Percentiles rank a stretch among this genome's conserved stretches.
phyloP scores from a whole-genome alignment of 2,888 invertebrate genomes.

The Diaprepes abbreviatus region DNA sequence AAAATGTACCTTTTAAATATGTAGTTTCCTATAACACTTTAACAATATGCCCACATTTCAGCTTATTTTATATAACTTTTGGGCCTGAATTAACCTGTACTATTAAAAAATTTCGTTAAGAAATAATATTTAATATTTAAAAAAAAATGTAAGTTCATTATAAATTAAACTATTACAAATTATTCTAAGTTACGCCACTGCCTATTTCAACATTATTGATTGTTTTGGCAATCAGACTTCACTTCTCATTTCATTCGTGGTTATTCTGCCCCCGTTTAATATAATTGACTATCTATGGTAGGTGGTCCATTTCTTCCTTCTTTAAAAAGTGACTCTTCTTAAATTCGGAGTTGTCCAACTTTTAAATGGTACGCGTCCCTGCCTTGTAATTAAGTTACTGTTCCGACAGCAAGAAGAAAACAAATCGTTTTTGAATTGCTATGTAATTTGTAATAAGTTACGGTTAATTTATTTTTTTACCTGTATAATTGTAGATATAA shows the following conservation, averaged over 20 bases:
- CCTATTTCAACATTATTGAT: background rate
- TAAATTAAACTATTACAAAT: too few relatives aligned
- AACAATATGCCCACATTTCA: too few relatives aligned
- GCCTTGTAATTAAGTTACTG: constrained; percentile 38
- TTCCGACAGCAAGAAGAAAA: constrained; percentile 42
- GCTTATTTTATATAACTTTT: too few relatives aligned
- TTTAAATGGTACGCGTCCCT: constrained; percentile 21
- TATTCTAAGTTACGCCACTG: constrained; percentile 5
- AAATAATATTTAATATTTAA: too few relatives aligned
- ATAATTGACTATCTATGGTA: constrained; percentile 16
- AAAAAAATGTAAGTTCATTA: too few relatives aligned
- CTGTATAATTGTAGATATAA: constrained; percentile 18
- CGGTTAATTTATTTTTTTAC: constrained; percentile 37
- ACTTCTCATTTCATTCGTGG: constrained; percentile 6
- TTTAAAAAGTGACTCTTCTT: constrained; percentile 9
- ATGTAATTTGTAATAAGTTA: constrained; percentile 40
- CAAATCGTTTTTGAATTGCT: constrained; percentile 47
- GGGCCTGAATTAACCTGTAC: too few relatives aligned
- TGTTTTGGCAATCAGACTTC: constrained; percentile 5
- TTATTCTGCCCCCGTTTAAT: constrained; percentile 14
- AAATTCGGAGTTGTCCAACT: constrained; percentile 20
- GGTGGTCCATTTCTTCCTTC: constrained; percentile 15
- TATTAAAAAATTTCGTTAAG: too few relatives aligned
- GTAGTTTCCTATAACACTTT: too few relatives aligned
- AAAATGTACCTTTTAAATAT: too few relatives aligned